phyloP scores from a whole-genome alignment of 2,113 vertebrate species.

The Trinectes maculatus region DNA sequence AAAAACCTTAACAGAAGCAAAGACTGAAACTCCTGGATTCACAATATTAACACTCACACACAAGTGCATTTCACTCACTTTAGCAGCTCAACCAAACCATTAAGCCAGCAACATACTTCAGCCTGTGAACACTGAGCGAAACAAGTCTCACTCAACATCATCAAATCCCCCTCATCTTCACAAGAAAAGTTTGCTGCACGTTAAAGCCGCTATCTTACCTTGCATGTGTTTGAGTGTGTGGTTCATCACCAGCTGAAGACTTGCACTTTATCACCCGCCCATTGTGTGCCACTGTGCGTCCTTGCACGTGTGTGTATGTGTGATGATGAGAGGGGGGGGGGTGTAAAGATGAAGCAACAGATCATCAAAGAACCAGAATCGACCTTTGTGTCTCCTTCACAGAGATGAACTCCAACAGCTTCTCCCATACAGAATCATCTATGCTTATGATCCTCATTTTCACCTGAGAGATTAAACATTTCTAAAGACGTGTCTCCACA shows the following conservation, averaged over 20 bases:
- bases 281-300: slow-evolving; percentile 1
- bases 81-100: no score
- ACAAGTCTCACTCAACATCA: not conserved
- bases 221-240: slow-evolving; percentile 29
- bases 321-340: not conserved
- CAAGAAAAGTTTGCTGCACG: not conserved
- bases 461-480: not conserved
- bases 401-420: slow-evolving; percentile 8
- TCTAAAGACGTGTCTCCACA: not conserved
- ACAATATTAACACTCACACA: not conserved
- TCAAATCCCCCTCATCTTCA: no score
- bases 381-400: slow-evolving; percentile 32
- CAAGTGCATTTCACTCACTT: no score
- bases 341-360: slow-evolving; percentile 4
- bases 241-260: slow-evolving; percentile 17
- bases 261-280: slow-evolving; percentile 45
- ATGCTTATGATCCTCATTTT: not conserved
- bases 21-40: not conserved
- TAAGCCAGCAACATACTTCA: slow-evolving; percentile 15
- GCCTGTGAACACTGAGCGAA: not conserved
- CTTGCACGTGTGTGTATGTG: slow-evolving; percentile 3
- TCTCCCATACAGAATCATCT: slow-evolving; percentile 19
- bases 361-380: slow-evolving; percentile 3
- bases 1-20: not conserved
- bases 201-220: slow-evolving; percentile 60